Conservation (phyloP, 2,797 vertebrate genomes). For the Poeciliopsis gracilis region DNA sequence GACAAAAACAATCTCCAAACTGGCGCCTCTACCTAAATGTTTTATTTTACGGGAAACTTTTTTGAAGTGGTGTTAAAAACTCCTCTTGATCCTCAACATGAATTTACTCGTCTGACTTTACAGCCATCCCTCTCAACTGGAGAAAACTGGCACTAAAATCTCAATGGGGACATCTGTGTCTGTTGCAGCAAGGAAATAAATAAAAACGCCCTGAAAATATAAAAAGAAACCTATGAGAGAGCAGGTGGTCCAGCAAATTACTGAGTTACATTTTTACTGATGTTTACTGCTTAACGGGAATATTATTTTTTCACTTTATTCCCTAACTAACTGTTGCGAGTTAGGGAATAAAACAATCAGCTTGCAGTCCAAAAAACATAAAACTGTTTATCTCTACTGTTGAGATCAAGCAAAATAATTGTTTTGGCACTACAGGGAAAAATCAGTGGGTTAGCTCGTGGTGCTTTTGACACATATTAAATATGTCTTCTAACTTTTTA, state of each 20-base stretch:
- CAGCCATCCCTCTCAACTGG: slow-evolving; percentile 54
- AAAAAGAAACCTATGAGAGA: slow-evolving; percentile 61
- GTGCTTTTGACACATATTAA: slow-evolving; percentile 27
- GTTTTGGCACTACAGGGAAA: slow-evolving; percentile 41
- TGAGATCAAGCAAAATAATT: slow-evolving; percentile 19
- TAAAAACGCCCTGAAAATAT: slow-evolving; percentile 29
- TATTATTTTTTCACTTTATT: slow-evolving; percentile 62
- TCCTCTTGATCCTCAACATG: slow-evolving; percentile 55
- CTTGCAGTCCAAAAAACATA: slow-evolving; percentile 45
- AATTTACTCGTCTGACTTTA: slow-evolving; percentile 60
- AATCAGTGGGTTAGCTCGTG: slow-evolving; percentile 15
- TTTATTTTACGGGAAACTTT: slow-evolving; percentile 51
- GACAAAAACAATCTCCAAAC: slow-evolving; percentile 17
- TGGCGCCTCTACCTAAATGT: slow-evolving; percentile 28
- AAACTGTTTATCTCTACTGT: slow-evolving; percentile 14
- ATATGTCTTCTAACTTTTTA: slow-evolving; percentile 22
- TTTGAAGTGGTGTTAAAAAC: slow-evolving; percentile 69
- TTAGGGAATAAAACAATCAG: slow-evolving; percentile 54
- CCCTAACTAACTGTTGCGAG: slow-evolving; percentile 46
- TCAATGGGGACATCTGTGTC: slow-evolving; percentile 79
- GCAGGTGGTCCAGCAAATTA: slow-evolving; percentile 79
- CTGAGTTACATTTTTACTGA: slow-evolving; percentile 72
- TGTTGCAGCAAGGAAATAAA: slow-evolving; percentile 66
- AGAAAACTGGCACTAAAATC: slow-evolving; percentile 75
- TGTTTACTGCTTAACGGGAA: slow-evolving; percentile 63